phyloP scores from a whole-genome alignment of 2,888 invertebrate genomes.

The Sinopyrophorus schimmeli region DNA sequence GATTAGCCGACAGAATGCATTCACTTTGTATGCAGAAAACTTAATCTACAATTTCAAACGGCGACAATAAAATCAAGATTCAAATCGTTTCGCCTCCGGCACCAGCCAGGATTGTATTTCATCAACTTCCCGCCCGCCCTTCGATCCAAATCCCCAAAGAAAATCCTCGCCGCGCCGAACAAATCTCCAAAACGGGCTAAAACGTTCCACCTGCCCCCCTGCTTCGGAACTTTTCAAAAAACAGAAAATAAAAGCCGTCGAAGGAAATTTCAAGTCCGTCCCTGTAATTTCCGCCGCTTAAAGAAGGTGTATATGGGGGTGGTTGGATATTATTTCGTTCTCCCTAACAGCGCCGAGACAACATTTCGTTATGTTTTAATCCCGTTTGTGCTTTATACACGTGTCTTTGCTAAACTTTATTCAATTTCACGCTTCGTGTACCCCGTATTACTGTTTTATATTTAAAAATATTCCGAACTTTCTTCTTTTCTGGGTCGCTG shows the following conservation, averaged over 20 bases:
- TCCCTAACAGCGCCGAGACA: conserved; percentile 36
- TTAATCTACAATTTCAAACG: conserved; percentile 52
- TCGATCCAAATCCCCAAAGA: too few species aligned
- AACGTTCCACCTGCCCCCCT: too few species aligned
- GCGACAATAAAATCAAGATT: conserved; percentile 54
- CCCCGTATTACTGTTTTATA: conserved; percentile 46
- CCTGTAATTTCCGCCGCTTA: conserved; percentile 21
- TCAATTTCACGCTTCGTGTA: conserved; percentile 52
- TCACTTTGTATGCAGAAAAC: conserved; percentile 51
- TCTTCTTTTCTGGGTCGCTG: too few species aligned
- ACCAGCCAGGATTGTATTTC: conserved; percentile 15
- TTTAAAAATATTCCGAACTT: conserved; percentile 38
- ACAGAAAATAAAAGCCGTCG: too few species aligned
- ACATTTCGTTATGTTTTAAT: conserved; percentile 42
- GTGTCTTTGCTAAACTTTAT: conserved; percentile 46
- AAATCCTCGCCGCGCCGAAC: too few species aligned
- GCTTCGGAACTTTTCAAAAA: too few species aligned
- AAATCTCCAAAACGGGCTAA: too few species aligned
- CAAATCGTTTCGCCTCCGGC: conserved; percentile 49
- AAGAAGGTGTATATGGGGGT: conserved; percentile 22
- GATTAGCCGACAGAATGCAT: conserved; percentile 49
- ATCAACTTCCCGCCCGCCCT: too few species aligned
- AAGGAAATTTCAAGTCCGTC: conserved; percentile 15
- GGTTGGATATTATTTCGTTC: conserved; percentile 34
- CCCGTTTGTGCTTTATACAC: conserved; percentile 37